Evolutionary conservation across 2,888 invertebrate genomes (phyloP).

Genomic region (Cantharis flavilabris): DNA sequence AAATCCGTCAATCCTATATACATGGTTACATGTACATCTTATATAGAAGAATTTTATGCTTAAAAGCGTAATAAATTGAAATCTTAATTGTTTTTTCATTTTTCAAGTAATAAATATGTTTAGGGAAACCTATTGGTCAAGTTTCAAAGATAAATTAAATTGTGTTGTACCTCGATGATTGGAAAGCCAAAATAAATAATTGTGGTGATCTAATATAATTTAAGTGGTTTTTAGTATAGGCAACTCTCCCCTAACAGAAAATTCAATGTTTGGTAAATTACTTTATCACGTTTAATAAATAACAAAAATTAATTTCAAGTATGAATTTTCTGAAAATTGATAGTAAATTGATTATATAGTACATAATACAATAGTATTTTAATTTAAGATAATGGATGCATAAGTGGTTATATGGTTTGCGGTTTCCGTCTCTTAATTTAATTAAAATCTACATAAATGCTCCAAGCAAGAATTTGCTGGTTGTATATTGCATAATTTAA

Average conservation of each 20-base stretch:
- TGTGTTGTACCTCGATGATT: neutral
- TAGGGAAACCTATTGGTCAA: neutral
- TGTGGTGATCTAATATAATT: neutral
- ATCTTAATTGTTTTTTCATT: neutral
- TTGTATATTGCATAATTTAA: neutral
- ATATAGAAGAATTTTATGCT: neutral
- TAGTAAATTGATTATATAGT: neutral
- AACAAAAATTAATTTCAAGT: neutral
- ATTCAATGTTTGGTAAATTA: neutral
- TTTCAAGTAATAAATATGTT: neutral
- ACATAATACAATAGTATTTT: conserved; percentile 29
- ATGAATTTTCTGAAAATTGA: neutral
- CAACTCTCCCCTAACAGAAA: neutral
- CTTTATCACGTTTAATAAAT: neutral
- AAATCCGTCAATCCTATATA: neutral
- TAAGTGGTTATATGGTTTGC: conserved; percentile 30
- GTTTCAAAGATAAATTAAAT: neutral
- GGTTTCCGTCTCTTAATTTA: conserved; percentile 15
- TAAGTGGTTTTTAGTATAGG: neutral
- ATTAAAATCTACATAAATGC: conserved; percentile 10
- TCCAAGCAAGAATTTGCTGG: neutral
- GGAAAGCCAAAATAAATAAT: neutral
- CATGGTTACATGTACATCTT: neutral
- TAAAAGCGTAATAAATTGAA: neutral
- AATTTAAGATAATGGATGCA: conserved; percentile 37